Evolutionary conservation across 2,113 vertebrate species (phyloP).

Genomic region (Lepisosteus oculatus): DNA sequence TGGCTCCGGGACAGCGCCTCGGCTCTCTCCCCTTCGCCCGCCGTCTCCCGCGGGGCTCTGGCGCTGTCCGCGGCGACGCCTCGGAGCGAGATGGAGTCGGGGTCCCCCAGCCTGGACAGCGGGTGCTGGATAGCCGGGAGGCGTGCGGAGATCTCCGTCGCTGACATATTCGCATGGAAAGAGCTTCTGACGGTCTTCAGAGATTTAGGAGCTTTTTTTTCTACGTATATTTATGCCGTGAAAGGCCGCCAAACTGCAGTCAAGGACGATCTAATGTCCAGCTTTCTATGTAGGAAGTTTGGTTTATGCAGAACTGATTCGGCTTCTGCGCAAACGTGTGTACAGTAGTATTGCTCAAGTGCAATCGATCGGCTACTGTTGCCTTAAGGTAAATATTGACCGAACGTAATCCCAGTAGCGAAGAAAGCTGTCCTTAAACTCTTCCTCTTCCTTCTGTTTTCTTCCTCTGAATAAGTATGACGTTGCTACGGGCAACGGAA

Average conservation of each 20-base stretch:
- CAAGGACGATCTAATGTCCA: too few relatives aligned
- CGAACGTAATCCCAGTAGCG: too few relatives aligned
- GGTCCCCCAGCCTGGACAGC: slow-evolving; percentile 32
- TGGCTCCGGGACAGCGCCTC: slow-evolving; percentile 17
- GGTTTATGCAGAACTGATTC: too few relatives aligned
- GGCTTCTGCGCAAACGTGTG: too few relatives aligned
- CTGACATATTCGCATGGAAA: background rate
- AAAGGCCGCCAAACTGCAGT: too few relatives aligned
- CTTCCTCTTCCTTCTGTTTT: slow-evolving; percentile 23
- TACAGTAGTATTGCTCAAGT: too few relatives aligned
- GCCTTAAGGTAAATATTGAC: too few relatives aligned
- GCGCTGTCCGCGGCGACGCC: slow-evolving; percentile 26
- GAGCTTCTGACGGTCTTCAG: too few relatives aligned
- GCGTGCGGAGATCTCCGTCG: slow-evolving; percentile 10
- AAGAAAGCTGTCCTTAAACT: background rate
- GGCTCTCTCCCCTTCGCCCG: background rate
- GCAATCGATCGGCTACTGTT: too few relatives aligned
- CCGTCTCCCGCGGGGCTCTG: background rate
- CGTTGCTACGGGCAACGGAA: slow-evolving; percentile 44
- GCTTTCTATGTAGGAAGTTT: too few relatives aligned
- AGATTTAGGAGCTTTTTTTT: too few relatives aligned
- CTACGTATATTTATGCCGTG: too few relatives aligned
- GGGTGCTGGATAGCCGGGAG: slow-evolving; percentile 40
- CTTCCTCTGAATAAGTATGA: slow-evolving; percentile 30
- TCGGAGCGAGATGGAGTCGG: slow-evolving; percentile 33